Evolutionary conservation across 2,888 invertebrate genomes (phyloP), one percentile per base, ranked within the genome.

Genomic region (Byasa hedistus): DNA sequence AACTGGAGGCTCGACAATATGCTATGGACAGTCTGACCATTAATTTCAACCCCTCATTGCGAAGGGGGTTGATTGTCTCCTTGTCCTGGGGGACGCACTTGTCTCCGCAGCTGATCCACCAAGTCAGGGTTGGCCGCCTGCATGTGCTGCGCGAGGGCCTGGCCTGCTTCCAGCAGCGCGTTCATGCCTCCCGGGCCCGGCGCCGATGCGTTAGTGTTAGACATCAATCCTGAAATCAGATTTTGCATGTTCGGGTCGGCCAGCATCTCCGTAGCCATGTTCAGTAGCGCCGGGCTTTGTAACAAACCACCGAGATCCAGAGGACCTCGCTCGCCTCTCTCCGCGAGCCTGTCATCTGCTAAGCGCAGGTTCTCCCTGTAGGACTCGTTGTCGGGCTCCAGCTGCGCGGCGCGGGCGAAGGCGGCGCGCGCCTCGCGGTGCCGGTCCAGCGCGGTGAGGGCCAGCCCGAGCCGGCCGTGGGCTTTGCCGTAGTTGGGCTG

Each of bases 401-500:
- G 90, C 80, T 96, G 95, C 51, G 97, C 88, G 2, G 99, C 99
- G 76, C 96, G 96, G 70, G 95, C 94, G 86, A 98, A 99, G 19
- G 97, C 96, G 64, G 95, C 94, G 69, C 95, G 94, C 0, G 99
- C 98, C 79, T 98, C 96, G 68, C 94, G 94, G 82, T 96, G 96
- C 73, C 95, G 94, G 69, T 96, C 95, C 70, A 98, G 89, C 80
- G 96, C 96, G 0, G 97, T 95, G 77, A 96, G 96, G 0, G 98
- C 98, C 65, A 98, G 83, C 87, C 97, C 99, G 83, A 98, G 94
- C 68, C 99, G 94, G 1, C 98, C 97, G 86, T 97, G 98, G 5
- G 98, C 99, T 90, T 99, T 99, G 76, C 98, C 96, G 86, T 99
- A 99, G 69, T 94, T 94, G 0, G 97, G 96, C 85, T 99, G 98